Base-by-base conservation (phyloP, 1,140 invertebrate genomes). In the Augochlora pura region DNA sequence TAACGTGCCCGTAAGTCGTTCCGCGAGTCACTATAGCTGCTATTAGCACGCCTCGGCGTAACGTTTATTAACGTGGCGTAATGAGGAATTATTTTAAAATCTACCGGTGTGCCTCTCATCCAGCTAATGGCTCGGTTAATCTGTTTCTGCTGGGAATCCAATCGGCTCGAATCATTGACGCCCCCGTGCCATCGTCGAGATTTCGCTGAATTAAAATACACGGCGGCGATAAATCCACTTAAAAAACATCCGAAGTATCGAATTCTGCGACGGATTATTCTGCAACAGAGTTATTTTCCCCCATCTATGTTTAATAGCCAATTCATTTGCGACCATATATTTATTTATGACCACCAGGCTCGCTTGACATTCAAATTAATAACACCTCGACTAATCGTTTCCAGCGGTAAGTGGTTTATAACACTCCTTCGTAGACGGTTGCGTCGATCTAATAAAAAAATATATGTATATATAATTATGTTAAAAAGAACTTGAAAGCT, bases 1-100 rank as follows among this genome's bases (percentile, higher is more conserved):
- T 75, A 66, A 75, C 72, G 38, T 46, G 32, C 42, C 3, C 27
- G 32, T n/a, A 7, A 65, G 60, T 38, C 62, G 27, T 39, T 57
- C 32, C 25, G 54, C 63, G 52, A 75, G 49, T 39, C 63, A 66
- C n/a, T 42, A 27, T 32, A 16, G n/a, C 6, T n/a, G 54, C 63
- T 25, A 66, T 75, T 57, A 66, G 25, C 49, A 1, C 46, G n/a
- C 7, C 64, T 52, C 52, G 52, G 38, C 66, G 38, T 46, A 46
- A 75, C 7, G 16, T 57, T 6, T 66, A 75, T 38, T 65, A 65
- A 54, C 62, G n/a, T 54, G 21, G 25, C n/a, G 62, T 38, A 74
- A 65, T 54, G 14, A 52, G 71, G 46, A 65, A 65, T 46, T 73
- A 64, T 74, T 74, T 74, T 23, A 25, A 32, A 62, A 62, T 12